Evolutionary conservation across 2,888 invertebrate species (phyloP), one percentile per base, ranked within the genome.

Genomic region (Neoaliturus tenellus): DNA sequence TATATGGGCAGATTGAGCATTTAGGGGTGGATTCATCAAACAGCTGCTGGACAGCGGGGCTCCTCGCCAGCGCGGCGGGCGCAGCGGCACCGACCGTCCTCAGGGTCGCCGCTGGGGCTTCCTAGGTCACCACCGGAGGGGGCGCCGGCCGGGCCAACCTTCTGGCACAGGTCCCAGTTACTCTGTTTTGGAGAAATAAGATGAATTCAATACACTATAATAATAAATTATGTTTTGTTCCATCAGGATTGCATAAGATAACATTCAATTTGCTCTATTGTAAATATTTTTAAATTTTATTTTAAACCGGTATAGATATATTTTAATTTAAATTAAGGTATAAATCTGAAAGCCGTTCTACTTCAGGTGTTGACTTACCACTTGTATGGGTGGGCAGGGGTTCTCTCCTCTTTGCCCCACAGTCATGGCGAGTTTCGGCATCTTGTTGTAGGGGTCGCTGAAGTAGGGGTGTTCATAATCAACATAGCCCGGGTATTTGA

Each of bases 391-490:
- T 14, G 48, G 28, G 20, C 75, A 75, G 4, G 75, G 44, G 75
- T 75, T 75, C 28, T 28, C 17, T 1, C 48, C 75, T 8, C 28
- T 41, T 28, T 75, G 75, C 17, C 44, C 44, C 48, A 44, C 25
- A 8, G 75, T 75, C 25, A 44, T 35, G 48, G 75, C 75, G 2
- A 75, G 75, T 0, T 5, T 17, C 1, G 75, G 75, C 75, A 75
- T 41, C 41, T 44, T 75, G 48, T 75, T 75, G 75, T 75, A 75
- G 20, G 75, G 75, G 1, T 75, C 75, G 44, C 75, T 81, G 69
- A 81, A 81, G 51, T 67, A 67, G 10, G 81, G 81, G 41, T 81
- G 81, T 4, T 69, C 31, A n/a, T 81, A 81, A 25, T 81, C 81
- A 28, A 81, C 81, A 31, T 81, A 81, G 31, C 81, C 81, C 3